These are phyloP conservation scores for Plecturocebus donacophilus DNA, from an alignment of 2,113 vertebrate species.

Conservation along the genomic window DNA sequence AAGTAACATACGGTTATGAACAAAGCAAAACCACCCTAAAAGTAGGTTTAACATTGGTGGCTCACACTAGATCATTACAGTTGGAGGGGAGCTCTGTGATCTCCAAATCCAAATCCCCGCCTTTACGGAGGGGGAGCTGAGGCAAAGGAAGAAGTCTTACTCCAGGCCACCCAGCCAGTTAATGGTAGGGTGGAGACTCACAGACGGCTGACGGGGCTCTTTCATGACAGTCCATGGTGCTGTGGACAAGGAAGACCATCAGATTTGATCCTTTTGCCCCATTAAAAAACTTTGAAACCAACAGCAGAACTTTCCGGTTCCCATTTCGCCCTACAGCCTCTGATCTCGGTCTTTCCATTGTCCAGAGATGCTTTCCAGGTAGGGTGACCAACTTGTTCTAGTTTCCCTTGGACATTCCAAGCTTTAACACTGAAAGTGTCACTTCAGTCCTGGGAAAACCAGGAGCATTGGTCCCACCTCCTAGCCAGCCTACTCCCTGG, in stretches of 20 bases:
- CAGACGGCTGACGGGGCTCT: accelerated
- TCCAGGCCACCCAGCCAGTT: neutral
- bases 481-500: too few relatives aligned
- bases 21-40: neutral
- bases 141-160: neutral
- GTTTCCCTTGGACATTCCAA: neutral
- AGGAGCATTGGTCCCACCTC: neutral
- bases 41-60: neutral
- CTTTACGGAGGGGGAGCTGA: neutral
- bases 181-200: accelerated
- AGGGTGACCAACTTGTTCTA: accelerated
- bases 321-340: too few relatives aligned
- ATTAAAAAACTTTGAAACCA: neutral
- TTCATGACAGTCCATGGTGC: neutral
- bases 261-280: neutral
- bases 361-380: neutral
- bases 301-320: neutral
- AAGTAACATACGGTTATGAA: neutral
- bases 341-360: neutral
- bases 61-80: neutral
- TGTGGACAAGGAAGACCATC: neutral
- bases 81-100: neutral
- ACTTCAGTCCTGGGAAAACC: neutral
- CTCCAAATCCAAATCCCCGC: neutral
- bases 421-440: neutral